Base-by-base conservation (phyloP, 2,797 vertebrate species). In the Podargus strigoides region DNA sequence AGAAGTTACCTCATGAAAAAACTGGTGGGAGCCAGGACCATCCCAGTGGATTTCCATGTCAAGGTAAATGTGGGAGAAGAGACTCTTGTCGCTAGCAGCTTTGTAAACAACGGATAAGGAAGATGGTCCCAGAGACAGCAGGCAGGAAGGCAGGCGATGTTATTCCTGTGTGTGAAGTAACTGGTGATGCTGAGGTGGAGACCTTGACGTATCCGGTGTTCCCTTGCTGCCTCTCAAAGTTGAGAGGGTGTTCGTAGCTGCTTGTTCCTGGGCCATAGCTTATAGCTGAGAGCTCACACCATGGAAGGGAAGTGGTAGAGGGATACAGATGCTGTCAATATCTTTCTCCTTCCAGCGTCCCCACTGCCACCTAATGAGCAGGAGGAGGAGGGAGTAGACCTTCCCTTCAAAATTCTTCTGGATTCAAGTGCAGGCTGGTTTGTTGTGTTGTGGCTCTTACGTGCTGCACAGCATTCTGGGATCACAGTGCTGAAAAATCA, bases 41-140 rank as follows among this genome's bases (percentile, higher is more conserved):
- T 99, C n/a, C 99, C 99, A 20, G 99, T 99, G 67, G 99, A 99
- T 90, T 99, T 99, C 95, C 98, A 99, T 82, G 94, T 99, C 49
- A 99, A 99, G 99, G 99, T 99, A 94, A 93, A 75, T 16, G 4
- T 69, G 37, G 42, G 42, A 58, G 52, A 47, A 84, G 53, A 44
- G 19, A 14, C 17, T 84, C 26, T 87, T 89, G 58, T 80, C 12
- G 5, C 42, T 85, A 55, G 34, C 36, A 77, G 16, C 36, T 88
- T 91, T 87, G 55, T 66, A 87, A 92, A 62, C 67, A 30, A 10
- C 50, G 75, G 34, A 7, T 77, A 49, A 68, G 44, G 37, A 92
- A 70, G 37, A 69, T 2, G 0, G 11, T 77, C 41, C 23, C 52
- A 78, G 82, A 93, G 52, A 41, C 28, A 75, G 58, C 52, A 68